Evolutionary conservation across 2,797 vertebrate species (phyloP), one percentile per base, ranked within the genome.

Genomic region (Pseudochirops cupreus): DNA sequence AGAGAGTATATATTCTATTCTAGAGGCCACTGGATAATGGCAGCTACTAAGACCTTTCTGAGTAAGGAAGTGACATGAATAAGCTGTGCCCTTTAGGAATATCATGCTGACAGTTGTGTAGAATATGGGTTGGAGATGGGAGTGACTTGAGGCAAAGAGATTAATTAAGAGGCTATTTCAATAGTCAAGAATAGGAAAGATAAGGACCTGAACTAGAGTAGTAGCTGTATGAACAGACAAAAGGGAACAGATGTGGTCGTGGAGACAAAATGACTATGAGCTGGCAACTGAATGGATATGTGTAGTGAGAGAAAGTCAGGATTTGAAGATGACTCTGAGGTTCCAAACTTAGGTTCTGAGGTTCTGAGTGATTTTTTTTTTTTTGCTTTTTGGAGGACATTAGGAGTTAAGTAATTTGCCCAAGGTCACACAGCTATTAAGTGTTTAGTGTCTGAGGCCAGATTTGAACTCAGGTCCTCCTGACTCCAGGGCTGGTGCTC

Each of bases 11-110:
- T 9, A 74, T 39, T 74, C 67, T 74, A 87, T 50, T 87, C 21
- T 87, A 87, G 3, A 87, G 74, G 39, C 39, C 39, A 46, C 74
- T 46, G 24, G 39, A 50, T 50, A 87, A 7, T 50, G 21, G 39
- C 39, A 87, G 39, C 39, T 50, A 46, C 21, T 50, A 18, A 54
- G 39, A 50, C 9, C 39, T 87, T 87, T 87, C 39, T 87, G 74
- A 87, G 7, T 50, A 87, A 67, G 46, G 56, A 95, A 93, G 21
- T 53, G 33, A 97, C 96, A 95, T 94, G 96, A 96, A 52, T 1
- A 93, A 93, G 4, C 16, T 46, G 39, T 26, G 74, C 13, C 50
- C 74, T 50, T 87, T 50, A 96, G 39, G 54, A 93, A 96, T 94
- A 96, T 74, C 90, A 95, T 90, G 55, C n/a, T 92, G 53, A n/a